A percentile compares a stretch with the other conserved stretches of the same genome.
phyloP scores from a whole-genome alignment of 2,113 vertebrate species.

The Anarrhichthys ocellatus region DNA sequence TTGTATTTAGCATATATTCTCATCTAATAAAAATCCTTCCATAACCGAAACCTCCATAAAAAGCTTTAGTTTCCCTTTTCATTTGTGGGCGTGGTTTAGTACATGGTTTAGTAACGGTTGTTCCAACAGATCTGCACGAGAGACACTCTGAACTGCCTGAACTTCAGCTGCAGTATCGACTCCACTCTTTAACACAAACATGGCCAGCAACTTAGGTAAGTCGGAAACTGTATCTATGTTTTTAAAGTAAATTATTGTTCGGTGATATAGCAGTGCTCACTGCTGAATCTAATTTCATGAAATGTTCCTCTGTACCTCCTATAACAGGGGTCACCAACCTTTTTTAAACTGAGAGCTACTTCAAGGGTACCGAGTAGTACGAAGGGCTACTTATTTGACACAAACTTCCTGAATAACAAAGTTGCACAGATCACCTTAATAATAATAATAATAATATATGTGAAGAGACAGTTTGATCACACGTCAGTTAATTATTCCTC shows the following conservation, averaged over 20 bases:
- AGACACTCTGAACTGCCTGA: background rate
- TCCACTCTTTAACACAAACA: background rate
- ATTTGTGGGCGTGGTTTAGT: background rate
- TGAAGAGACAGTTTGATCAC: too few relatives aligned
- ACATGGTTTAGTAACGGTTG: background rate
- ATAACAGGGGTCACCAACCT: background rate
- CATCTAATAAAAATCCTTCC: background rate
- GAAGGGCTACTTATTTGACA: too few relatives aligned
- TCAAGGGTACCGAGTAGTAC: too few relatives aligned
- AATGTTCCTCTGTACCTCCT: background rate
- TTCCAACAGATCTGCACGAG: background rate
- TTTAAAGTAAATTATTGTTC: background rate
- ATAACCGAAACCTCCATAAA: background rate
- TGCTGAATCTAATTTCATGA: background rate
- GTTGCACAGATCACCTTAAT: too few relatives aligned
- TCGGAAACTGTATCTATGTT: background rate
- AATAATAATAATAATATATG: too few relatives aligned
- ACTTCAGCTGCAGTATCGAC: background rate
- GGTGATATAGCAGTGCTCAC: background rate
- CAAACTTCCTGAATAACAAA: too few relatives aligned
- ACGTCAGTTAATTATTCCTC: too few relatives aligned
- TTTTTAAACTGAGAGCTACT: too few relatives aligned
- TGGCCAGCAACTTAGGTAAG: background rate
- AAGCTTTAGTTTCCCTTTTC: background rate
- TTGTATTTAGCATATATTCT: background rate